A percentile compares a stretch with the other conserved stretches of the same genome.
Evolutionary conservation across 2,797 vertebrate genomes (phyloP).

Genomic region (Cyprinodon diabolis): DNA sequence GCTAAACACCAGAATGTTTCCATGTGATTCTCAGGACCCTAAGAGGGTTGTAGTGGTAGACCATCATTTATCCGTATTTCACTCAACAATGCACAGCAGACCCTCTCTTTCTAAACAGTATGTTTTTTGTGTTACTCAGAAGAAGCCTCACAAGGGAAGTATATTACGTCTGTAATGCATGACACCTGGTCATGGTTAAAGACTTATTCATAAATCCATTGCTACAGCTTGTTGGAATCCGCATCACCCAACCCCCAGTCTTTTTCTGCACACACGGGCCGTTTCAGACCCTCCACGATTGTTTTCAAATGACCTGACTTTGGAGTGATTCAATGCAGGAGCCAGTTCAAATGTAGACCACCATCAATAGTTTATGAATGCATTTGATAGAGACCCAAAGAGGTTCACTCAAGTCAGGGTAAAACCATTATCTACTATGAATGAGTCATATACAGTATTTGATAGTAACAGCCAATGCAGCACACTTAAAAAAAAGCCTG

Average conservation of each 20-base stretch:
- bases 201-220: constrained; percentile 52
- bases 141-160: constrained; percentile 14
- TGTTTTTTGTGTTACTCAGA: constrained; percentile 7
- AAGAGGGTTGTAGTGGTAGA: constrained; percentile 7
- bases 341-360: constrained; percentile 50
- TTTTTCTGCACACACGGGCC: constrained; percentile 9
- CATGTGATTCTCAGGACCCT: constrained; percentile 2
- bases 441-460: constrained; percentile 22
- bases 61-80: constrained; percentile 32
- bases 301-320: constrained; percentile 64
- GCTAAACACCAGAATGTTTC: constrained; percentile 17
- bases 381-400: constrained; percentile 25
- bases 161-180: constrained; percentile 22
- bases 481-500: not conserved
- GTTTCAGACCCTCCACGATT: constrained; percentile 36
- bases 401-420: constrained; percentile 28
- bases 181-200: constrained; percentile 56
- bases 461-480: constrained; percentile 7
- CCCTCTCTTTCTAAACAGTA: constrained; percentile 13
- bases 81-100: constrained; percentile 8
- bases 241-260: constrained; percentile 11
- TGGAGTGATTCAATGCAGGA: constrained; percentile 34
- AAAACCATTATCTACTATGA: constrained; percentile 23
- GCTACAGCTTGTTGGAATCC: constrained; percentile 18
- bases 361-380: constrained; percentile 52